phyloP scores from a whole-genome alignment of 2,888 invertebrate genomes.

The Odontocolon sp. region DNA sequence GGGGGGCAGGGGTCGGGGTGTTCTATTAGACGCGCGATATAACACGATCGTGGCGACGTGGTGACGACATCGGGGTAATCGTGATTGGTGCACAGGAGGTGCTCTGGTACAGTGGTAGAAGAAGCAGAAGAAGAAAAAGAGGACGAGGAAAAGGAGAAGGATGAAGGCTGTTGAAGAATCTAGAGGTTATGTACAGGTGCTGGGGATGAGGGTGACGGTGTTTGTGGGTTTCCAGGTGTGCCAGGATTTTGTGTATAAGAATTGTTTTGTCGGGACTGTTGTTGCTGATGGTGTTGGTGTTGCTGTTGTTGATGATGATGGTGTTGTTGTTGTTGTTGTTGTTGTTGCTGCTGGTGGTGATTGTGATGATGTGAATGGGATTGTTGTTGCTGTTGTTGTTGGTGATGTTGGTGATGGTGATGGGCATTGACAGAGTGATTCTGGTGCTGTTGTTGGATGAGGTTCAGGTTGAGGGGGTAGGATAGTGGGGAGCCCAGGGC shows the following conservation, averaged over 20 bases:
- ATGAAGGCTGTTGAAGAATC: conserved; percentile 60
- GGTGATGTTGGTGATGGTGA: conserved; percentile 66
- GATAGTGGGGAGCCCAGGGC: conserved; percentile 80
- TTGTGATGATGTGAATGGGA: conserved; percentile 64
- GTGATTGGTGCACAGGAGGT: conserved; percentile 51
- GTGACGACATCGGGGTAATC: conserved; percentile 35
- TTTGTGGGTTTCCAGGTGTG: conserved; percentile 77
- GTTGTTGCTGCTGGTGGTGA: conserved; percentile 71
- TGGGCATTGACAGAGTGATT: conserved; percentile 67
- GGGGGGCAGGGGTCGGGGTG: conserved; percentile 28
- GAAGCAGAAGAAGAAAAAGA: conserved; percentile 49
- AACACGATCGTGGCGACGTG: conserved; percentile 47
- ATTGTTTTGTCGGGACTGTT: conserved; percentile 72
- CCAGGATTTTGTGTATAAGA: conserved; percentile 77
- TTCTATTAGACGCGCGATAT: conserved; percentile 54
- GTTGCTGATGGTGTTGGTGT: conserved; percentile 64
- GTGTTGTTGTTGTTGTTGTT: conserved; percentile 69
- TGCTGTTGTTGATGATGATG: conserved; percentile 65
- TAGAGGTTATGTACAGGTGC: conserved; percentile 81
- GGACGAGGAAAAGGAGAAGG: conserved; percentile 24
- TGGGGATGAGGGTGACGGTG: conserved; percentile 79
- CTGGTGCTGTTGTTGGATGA: conserved; percentile 75
- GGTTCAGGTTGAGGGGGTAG: conserved; percentile 79
- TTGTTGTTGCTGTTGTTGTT: conserved; percentile 60
- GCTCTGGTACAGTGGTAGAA: conserved; percentile 51